Percentiles rank a stretch among this genome's conserved stretches.
Evolutionary conservation across 2,888 invertebrate genomes (phyloP).

Genomic region (Folsomia candida): DNA sequence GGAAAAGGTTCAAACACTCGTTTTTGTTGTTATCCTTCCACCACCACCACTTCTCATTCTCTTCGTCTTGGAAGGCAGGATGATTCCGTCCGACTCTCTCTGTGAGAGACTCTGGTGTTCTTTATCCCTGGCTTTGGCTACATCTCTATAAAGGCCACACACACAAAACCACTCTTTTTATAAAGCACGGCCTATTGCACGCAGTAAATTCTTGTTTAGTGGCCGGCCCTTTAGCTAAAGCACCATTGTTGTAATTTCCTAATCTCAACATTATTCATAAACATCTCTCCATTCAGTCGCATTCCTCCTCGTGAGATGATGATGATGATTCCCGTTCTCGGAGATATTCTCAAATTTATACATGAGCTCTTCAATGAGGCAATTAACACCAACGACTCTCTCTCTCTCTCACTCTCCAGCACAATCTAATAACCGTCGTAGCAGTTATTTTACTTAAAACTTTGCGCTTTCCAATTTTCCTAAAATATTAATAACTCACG

Average conservation of each 20-base stretch:
- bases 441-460: too few relatives aligned
- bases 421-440: too few relatives aligned
- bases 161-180: constrained; percentile 34
- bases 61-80: neutral
- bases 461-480: too few relatives aligned
- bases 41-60: neutral
- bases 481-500: too few relatives aligned
- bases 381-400: neutral
- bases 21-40: constrained; percentile 38
- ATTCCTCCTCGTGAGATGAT: neutral
- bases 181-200: constrained; percentile 10
- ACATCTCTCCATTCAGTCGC: neutral
- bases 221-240: constrained; percentile 1
- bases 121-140: constrained; percentile 24
- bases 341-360: neutral
- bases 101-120: too few relatives aligned
- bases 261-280: constrained; percentile 17
- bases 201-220: constrained; percentile 8
- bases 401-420: too few relatives aligned
- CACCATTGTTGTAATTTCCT: constrained; percentile 8
- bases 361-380: neutral
- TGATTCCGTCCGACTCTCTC: neutral
- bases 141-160: constrained; percentile 51
- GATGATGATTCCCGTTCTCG: too few relatives aligned
- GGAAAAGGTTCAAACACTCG: constrained; percentile 49